Conservation (phyloP, 2,797 vertebrate genomes). For the Euphonia xanthogaster region DNA sequence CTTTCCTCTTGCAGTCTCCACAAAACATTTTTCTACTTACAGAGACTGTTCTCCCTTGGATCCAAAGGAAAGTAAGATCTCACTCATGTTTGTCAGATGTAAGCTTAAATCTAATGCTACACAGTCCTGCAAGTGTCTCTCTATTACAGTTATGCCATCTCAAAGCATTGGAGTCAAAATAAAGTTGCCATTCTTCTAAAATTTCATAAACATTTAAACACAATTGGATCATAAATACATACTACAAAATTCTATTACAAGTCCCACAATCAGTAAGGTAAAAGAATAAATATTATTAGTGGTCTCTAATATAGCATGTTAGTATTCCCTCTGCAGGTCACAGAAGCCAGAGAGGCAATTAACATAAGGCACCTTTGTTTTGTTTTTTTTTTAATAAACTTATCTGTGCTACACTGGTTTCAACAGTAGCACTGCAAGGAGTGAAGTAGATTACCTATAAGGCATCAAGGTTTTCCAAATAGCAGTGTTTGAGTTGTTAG, state of each 20-base stretch:
- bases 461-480: not conserved
- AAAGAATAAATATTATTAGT: not conserved
- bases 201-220: not conserved
- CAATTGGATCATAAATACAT: not conserved
- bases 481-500: not conserved
- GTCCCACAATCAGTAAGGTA: not conserved
- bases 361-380: not conserved
- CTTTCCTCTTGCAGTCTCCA: conserved; percentile 32
- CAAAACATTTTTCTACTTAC: conserved; percentile 55
- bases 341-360: not conserved
- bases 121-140: not conserved
- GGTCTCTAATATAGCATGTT: not conserved
- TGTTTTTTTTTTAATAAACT: not conserved
- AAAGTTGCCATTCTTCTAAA: not conserved
- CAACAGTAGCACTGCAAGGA: not conserved
- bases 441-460: not conserved
- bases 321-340: not conserved
- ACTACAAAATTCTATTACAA: not conserved
- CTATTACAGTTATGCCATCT: not conserved
- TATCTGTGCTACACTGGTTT: not conserved
- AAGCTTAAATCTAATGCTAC: not conserved
- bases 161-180: not conserved
- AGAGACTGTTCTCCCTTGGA: conserved; percentile 13
- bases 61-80: conserved; percentile 22
- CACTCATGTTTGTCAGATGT: conserved; percentile 44